A percentile compares a stretch with the other conserved stretches of the same genome.
phyloP scores from a whole-genome alignment of 2,113 vertebrate genomes.

The Tachycineta bicolor region DNA sequence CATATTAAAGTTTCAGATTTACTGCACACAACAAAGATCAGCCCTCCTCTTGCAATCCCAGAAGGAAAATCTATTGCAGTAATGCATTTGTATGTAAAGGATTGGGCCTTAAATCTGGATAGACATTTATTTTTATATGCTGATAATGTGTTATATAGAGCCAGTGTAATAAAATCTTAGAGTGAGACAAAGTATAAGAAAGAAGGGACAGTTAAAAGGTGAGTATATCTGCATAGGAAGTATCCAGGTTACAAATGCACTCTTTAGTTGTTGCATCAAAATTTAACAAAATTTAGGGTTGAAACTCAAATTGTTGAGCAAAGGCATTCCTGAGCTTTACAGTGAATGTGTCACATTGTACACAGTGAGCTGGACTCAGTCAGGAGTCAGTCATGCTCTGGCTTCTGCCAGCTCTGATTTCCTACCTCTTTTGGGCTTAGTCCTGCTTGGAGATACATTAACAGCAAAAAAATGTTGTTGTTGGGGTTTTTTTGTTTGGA shows the following conservation, averaged over 20 bases:
- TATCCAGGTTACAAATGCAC: neutral
- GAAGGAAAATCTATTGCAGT: slow-evolving; percentile 4
- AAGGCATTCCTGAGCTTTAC: neutral
- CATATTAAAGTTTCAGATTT: slow-evolving; percentile 37
- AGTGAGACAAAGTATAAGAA: neutral
- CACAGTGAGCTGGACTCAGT: neutral
- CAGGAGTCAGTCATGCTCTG: neutral
- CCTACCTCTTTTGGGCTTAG: neutral
- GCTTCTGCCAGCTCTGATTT: neutral
- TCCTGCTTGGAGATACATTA: neutral
- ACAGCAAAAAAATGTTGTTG: neutral
- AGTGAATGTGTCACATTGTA: neutral
- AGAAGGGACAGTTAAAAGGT: neutral
- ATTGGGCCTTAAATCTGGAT: slow-evolving; percentile 21
- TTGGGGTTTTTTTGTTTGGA: slow-evolving; percentile 29
- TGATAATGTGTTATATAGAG: neutral
- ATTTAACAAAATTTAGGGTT: neutral
- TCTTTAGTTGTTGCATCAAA: neutral
- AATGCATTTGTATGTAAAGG: neutral
- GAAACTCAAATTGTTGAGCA: neutral
- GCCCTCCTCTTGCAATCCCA: neutral
- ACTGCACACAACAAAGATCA: neutral
- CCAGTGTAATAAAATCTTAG: neutral
- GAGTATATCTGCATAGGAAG: neutral
- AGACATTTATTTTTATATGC: neutral